Base-by-base conservation (phyloP, 2,888 invertebrate genomes). In the Clivina fossor region DNA sequence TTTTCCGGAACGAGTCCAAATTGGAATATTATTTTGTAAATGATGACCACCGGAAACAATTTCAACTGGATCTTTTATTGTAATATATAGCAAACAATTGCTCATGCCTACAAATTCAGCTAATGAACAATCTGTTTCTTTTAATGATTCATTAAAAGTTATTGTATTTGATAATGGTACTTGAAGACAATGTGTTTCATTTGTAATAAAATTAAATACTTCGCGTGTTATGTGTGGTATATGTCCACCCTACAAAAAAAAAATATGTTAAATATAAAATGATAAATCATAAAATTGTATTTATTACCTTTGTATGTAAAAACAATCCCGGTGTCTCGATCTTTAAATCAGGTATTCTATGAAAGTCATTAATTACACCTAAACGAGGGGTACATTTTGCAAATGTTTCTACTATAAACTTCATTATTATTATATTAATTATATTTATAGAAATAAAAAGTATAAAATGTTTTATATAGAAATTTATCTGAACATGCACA, bases 1-100 rank as follows among this genome's bases (percentile, higher is more conserved):
- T 72, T 89, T 88, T 33, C 94, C 95, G 60, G 80, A 79, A 65
- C 83, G 83, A 0, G 88, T 84, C 86, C 90, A 94, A 11, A 94
- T 66, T 1, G 93, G 86, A 7, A 90, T 78, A 46, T 81, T 79
- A 56, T 83, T 76, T 46, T 80, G 80, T 61, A 85, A 82, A 71
- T 91, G 88, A 68, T 84, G 85, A 0, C 91, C 90, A 4, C 78
- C 63, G n/a, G 82, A 84, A 3, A 83, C 81, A 15, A 73, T 66
- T 64, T 80, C 80, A 58, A 83, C 82, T 1, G 89, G 81, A 74
- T 92, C 92, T 68, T 88, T 85, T 13, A 87, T 70, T 9, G 84
- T 81, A 24, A 80, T 56, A 55, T 77, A 69, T 59, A 75, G 78
- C 65, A 81, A 60, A 69, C 74, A 64, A 68, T 72, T 74, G 68